Base-by-base conservation (phyloP, 2,113 vertebrate species). In the Tiliqua scincoides region DNA sequence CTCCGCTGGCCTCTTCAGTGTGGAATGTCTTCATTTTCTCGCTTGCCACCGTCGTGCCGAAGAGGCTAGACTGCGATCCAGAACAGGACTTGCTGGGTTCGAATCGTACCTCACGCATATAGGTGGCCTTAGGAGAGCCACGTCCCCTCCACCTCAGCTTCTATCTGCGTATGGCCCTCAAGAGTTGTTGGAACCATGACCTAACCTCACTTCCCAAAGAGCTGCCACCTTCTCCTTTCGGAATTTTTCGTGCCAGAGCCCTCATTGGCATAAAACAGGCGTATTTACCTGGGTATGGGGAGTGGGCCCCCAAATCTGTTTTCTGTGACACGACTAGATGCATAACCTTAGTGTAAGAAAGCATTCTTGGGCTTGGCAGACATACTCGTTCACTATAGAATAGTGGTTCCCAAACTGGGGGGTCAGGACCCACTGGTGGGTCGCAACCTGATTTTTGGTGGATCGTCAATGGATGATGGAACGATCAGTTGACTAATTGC, bases 11-110 rank as follows among this genome's bases (percentile, higher is more conserved):
- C 73, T 37, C 65, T 90, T 76, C 52, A 82, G 71, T 40, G 82
- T 57, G 87, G 79, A 91, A 92, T 30, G 93, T 73, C 92, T 93
- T 93, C 85, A 92, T 93, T 86, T 85, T 84, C 86, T 59, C 1
- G n/a, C n/a, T n/a, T 93, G 88, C 32, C 75, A 0, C 43, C 43
- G 43, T 48, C 4, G 43, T 5, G 43, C 43, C 43, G 4, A 48
- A 48, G 43, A 48, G 43, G 43, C 43, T 8, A 48, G 43, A 8
- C 43, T 48, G 8, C 43, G 8, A 48, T 5, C 8, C 43, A 48
- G 8, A 48, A 5, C 8, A 48, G 43, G 43, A 5, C 43, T 48
- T 48, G 4, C 43, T 48, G 4, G 43, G 43, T 48, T 48, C 43
- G 43, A 48, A 48, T 48, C 43, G 43, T 8, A 48, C 43, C 43